Evolutionary conservation across 1,140 invertebrate genomes (phyloP).

Genomic region (Drosophila kohkoa): DNA sequence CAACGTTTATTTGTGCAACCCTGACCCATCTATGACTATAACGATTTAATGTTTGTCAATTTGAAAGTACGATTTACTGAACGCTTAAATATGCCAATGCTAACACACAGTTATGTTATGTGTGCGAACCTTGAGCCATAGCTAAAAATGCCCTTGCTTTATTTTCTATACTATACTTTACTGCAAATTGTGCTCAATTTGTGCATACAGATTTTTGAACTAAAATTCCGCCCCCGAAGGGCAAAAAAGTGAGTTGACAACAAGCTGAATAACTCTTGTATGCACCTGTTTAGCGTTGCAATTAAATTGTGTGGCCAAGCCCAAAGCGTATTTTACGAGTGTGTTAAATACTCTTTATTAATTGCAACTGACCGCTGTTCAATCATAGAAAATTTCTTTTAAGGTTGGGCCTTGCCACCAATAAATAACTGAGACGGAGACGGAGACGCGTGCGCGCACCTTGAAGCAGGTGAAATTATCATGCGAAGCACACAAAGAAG

Average conservation of each 20-base stretch:
- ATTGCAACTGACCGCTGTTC: slow-evolving; percentile 47
- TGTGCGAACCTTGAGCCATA: slow-evolving; percentile 54
- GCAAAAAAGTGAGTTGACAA: slow-evolving; percentile 9
- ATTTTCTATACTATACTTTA: slow-evolving; percentile 42
- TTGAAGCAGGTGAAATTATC: slow-evolving; percentile 65
- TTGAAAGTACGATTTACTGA: slow-evolving; percentile 32
- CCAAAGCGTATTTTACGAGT: slow-evolving; percentile 23
- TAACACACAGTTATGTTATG: slow-evolving; percentile 33
- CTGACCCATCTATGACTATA: background rate
- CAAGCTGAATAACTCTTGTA: background rate
- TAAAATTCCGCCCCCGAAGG: slow-evolving; percentile 21
- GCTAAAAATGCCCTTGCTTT: slow-evolving; percentile 62
- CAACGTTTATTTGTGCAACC: background rate
- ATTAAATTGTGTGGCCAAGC: slow-evolving; percentile 55
- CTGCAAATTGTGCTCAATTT: slow-evolving; percentile 68
- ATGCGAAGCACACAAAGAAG: slow-evolving; percentile 57
- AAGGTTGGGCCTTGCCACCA: slow-evolving; percentile 34
- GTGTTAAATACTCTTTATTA: slow-evolving; percentile 68
- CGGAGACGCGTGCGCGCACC: slow-evolving; percentile 18
- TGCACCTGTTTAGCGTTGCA: slow-evolving; percentile 61
- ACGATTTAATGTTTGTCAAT: slow-evolving; percentile 5
- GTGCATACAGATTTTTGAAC: slow-evolving; percentile 40
- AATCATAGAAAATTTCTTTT: slow-evolving; percentile 63
- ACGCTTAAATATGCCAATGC: slow-evolving; percentile 38
- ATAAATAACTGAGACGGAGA: slow-evolving; percentile 14